Evolutionary conservation across 2,888 invertebrate genomes (phyloP).

Genomic region (Tachystola acroxantha): DNA sequence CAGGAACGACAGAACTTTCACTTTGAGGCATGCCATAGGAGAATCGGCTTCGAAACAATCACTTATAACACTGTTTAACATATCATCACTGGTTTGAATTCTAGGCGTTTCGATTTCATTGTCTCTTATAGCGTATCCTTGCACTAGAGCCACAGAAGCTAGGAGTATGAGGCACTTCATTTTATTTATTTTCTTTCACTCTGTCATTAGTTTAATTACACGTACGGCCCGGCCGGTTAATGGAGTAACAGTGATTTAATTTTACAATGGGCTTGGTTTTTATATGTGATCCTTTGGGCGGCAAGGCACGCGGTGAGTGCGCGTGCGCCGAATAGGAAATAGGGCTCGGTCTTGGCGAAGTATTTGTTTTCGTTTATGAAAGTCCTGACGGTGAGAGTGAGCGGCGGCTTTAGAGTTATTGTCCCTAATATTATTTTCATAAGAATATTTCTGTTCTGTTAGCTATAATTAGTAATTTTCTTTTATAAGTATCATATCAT

Average conservation of each 20-base stretch:
- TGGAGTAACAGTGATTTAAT: conserved; percentile 76
- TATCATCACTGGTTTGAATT: conserved; percentile 81
- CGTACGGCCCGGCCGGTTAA: conserved; percentile 66
- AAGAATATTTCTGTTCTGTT: too few species aligned
- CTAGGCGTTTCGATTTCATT: conserved; percentile 77
- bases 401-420: conserved; percentile 7
- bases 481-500: too few species aligned
- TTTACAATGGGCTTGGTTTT: conserved; percentile 82
- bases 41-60: conserved; percentile 84
- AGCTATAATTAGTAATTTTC: background rate
- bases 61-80: conserved; percentile 84
- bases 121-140: conserved; percentile 71
- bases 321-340: conserved; percentile 55
- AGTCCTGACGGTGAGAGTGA: conserved; percentile 72
- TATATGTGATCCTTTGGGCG: conserved; percentile 79
- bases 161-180: conserved; percentile 75
- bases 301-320: conserved; percentile 61
- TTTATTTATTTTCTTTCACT: conserved; percentile 49
- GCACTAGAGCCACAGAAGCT: conserved; percentile 68
- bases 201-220: conserved; percentile 71
- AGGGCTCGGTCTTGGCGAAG: conserved; percentile 62
- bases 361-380: conserved; percentile 74
- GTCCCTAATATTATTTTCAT: background rate
- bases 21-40: conserved; percentile 85
- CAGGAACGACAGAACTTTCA: conserved; percentile 86